These are phyloP conservation scores for Notarius quadriscutis DNA, from an alignment of 2,113 vertebrate genomes.

Conservation along the genomic window DNA sequence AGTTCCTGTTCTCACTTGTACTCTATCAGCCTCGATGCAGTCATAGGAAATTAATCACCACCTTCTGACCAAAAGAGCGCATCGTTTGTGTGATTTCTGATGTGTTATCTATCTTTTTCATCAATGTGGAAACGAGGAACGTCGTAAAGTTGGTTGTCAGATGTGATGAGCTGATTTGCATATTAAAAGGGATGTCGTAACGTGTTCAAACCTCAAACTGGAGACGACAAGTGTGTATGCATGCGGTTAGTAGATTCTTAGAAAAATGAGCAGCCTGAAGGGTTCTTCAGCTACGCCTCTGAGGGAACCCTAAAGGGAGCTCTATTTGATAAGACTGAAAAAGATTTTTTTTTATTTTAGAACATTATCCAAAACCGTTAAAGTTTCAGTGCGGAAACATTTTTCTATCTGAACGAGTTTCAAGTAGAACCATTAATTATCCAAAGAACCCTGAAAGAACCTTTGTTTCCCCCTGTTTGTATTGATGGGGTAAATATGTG, in stretches of 20 bases:
- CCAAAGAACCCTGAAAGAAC: not conserved
- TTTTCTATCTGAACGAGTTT: not conserved
- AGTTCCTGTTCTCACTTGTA: not conserved
- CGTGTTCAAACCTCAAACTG: not conserved
- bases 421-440: not conserved
- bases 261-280: not conserved
- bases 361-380: not conserved
- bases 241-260: not conserved
- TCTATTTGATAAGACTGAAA: too few relatives aligned
- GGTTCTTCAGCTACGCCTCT: not conserved
- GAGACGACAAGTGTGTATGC: not conserved
- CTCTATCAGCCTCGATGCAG: not conserved
- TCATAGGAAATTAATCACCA: not conserved
- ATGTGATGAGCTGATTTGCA: not conserved
- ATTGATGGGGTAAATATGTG: not conserved
- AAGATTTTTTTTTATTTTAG: not conserved
- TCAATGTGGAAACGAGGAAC: not conserved
- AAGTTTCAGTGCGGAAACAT: not conserved
- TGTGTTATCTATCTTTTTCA: not conserved
- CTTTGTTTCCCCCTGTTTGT: not conserved
- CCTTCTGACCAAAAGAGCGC: not conserved
- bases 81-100: not conserved
- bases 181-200: not conserved
- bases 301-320: not conserved
- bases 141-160: not conserved